Evolutionary conservation across 2,113 vertebrate genomes (phyloP).

Genomic region (Takifugu flavidus): DNA sequence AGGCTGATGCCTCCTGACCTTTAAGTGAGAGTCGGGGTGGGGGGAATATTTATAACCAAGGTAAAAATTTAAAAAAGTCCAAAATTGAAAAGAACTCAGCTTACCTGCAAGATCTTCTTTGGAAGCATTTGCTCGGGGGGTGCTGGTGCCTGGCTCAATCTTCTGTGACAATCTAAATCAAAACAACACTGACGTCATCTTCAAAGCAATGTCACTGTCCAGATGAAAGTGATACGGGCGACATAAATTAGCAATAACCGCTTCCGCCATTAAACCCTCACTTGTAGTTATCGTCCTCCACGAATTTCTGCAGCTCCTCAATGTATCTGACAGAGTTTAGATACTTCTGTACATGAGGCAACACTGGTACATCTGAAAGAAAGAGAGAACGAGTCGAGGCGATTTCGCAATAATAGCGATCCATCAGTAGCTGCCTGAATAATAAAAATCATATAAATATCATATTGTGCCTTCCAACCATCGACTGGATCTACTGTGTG

Average conservation of each 20-base stretch:
- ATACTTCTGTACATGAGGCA: conserved; percentile 98
- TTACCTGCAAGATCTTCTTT: conserved; percentile 92
- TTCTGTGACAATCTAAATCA: conserved; percentile 87
- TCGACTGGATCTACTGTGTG: not conserved
- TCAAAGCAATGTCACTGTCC: not conserved
- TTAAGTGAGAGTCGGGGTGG: not conserved
- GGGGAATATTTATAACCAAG: not conserved
- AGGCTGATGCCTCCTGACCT: conserved; percentile 88
- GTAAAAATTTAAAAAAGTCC: accelerated
- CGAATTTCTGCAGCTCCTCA: conserved; percentile 98
- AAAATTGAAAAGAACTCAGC: conserved; percentile 1
- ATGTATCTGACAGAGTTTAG: conserved; percentile 97
- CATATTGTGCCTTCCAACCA: not conserved
- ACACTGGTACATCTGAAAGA: conserved; percentile 84
- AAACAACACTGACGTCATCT: not conserved
- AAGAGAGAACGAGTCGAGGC: not conserved
- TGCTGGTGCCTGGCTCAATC: conserved; percentile 95
- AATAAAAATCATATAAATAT: too few species aligned
- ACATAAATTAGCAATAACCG: not conserved
- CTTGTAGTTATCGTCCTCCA: conserved; percentile 99
- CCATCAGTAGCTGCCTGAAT: too few species aligned
- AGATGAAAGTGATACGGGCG: not conserved
- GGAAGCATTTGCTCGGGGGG: conserved; percentile 87
- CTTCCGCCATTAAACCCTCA: conserved; percentile 65
- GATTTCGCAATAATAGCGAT: not conserved